Evolutionary conservation across 2,113 vertebrate species (phyloP).

Genomic region (Clarias macrocephalus): DNA sequence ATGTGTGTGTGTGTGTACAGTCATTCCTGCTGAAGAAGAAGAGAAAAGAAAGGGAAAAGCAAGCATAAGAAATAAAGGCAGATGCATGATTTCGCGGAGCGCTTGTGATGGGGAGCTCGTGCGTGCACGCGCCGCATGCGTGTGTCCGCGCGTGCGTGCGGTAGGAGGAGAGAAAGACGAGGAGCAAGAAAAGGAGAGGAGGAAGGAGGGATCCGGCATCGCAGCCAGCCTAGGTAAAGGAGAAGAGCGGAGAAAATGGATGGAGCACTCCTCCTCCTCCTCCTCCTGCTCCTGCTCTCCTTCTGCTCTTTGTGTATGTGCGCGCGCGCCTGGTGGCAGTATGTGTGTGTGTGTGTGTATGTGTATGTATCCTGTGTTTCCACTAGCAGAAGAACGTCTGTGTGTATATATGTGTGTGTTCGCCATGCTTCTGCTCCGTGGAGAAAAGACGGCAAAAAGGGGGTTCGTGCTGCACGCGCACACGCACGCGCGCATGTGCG

Average conservation of each 20-base stretch:
- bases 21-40: conserved; percentile 1
- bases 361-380: neutral
- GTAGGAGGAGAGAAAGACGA: conserved; percentile 26
- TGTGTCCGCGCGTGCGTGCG: conserved; percentile 30
- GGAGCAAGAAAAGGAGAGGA: conserved; percentile 33
- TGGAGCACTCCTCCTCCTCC: neutral
- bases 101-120: conserved; percentile 12
- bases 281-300: neutral
- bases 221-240: conserved; percentile 34
- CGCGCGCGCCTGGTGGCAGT: conserved; percentile 8
- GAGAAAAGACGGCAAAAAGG: conserved; percentile 23
- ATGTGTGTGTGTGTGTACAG: neutral
- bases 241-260: conserved; percentile 20
- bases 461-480: conserved; percentile 7
- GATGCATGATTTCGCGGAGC: conserved; percentile 2
- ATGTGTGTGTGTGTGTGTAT: neutral
- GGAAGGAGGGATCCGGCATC: conserved; percentile 26
- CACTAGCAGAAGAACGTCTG: conserved; percentile 19
- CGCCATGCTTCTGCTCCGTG: conserved; percentile 20
- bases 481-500: neutral
- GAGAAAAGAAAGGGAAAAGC: neutral
- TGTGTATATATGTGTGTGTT: conserved; percentile 11
- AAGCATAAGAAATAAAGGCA: neutral
- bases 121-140: conserved; percentile 24
- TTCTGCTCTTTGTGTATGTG: conserved; percentile 24